phyloP scores from a whole-genome alignment of 2,888 invertebrate species.

The Diarsia brunnea region DNA sequence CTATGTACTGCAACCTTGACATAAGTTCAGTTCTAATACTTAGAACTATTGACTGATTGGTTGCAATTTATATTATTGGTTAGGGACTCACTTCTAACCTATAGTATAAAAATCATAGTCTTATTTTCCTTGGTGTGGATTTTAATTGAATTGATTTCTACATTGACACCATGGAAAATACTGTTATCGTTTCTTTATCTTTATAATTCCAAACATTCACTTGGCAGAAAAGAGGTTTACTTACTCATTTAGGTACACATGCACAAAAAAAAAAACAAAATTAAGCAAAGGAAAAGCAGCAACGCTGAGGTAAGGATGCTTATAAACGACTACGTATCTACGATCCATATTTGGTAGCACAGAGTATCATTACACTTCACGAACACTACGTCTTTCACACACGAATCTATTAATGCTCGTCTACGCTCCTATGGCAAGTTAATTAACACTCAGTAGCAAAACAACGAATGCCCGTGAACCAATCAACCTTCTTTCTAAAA shows the following conservation, averaged over 20 bases:
- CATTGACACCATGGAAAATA: background rate
- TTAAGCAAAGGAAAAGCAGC: background rate
- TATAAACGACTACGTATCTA: background rate
- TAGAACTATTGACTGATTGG: slow-evolving; percentile 1
- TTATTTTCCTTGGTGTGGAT: background rate
- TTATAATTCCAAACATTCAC: background rate
- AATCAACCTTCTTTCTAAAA: slow-evolving; percentile 74
- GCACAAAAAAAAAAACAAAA: no score
- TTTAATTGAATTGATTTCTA: background rate
- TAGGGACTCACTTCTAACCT: background rate
- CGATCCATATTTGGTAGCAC: slow-evolving; percentile 7
- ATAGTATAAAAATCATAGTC: background rate
- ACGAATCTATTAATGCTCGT: slow-evolving; percentile 57
- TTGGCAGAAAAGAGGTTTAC: background rate
- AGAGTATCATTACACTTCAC: slow-evolving; percentile 19
- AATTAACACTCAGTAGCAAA: slow-evolving; percentile 80
- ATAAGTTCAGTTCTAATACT: slow-evolving; percentile 24
- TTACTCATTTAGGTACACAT: no score
- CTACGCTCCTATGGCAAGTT: slow-evolving; percentile 66
- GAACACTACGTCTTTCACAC: slow-evolving; percentile 27
- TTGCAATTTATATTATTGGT: background rate
- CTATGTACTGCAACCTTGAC: slow-evolving; percentile 25
- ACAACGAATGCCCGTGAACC: slow-evolving; percentile 80
- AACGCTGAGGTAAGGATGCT: background rate
- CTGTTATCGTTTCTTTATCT: background rate